Conservation (phyloP, 2,797 vertebrate genomes). For the Brachymystax lenok region DNA sequence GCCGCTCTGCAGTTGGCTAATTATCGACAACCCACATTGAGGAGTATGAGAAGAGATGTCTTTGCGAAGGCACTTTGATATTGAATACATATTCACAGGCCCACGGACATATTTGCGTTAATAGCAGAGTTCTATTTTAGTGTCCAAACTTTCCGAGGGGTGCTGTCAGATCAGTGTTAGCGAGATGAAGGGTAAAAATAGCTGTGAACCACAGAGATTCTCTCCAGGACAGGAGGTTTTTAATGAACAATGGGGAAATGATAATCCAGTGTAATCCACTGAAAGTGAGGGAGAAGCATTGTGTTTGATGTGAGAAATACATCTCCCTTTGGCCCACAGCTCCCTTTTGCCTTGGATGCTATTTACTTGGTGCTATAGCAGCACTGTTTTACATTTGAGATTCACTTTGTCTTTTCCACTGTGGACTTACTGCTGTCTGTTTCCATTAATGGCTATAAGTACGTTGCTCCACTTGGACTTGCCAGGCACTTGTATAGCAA, state of each 20-base stretch:
- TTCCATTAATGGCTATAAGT: slow-evolving; percentile 74
- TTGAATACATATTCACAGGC: slow-evolving; percentile 16
- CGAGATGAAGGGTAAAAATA: slow-evolving; percentile 67
- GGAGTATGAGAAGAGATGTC: slow-evolving; percentile 8
- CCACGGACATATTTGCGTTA: slow-evolving; percentile 13
- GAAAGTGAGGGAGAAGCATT: slow-evolving; percentile 69
- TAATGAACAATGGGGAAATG: slow-evolving; percentile 77
- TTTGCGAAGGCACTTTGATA: slow-evolving; percentile 15
- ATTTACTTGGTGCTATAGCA: slow-evolving; percentile 68
- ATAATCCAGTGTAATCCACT: slow-evolving; percentile 77
- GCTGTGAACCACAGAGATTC: slow-evolving; percentile 45
- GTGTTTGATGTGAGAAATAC: slow-evolving; percentile 74
- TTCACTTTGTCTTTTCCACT: slow-evolving; percentile 76
- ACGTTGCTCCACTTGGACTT: slow-evolving; percentile 4
- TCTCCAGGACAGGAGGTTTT: slow-evolving; percentile 72
- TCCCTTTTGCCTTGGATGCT: slow-evolving; percentile 39
- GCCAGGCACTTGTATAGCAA: slow-evolving; percentile 1
- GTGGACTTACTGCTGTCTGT: slow-evolving; percentile 74
- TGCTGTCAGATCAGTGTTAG: slow-evolving; percentile 65
- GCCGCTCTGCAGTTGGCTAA: neutral
- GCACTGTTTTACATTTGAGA: slow-evolving; percentile 70
- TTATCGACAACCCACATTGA: neutral
- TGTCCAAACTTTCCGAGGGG: slow-evolving; percentile 56
- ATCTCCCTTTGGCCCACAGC: slow-evolving; percentile 63
- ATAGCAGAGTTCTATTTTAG: slow-evolving; percentile 52